Evolutionary conservation across 1,140 invertebrate genomes (phyloP), one percentile per base, ranked within the genome.

Genomic region (Druon quercuslanigerum): DNA sequence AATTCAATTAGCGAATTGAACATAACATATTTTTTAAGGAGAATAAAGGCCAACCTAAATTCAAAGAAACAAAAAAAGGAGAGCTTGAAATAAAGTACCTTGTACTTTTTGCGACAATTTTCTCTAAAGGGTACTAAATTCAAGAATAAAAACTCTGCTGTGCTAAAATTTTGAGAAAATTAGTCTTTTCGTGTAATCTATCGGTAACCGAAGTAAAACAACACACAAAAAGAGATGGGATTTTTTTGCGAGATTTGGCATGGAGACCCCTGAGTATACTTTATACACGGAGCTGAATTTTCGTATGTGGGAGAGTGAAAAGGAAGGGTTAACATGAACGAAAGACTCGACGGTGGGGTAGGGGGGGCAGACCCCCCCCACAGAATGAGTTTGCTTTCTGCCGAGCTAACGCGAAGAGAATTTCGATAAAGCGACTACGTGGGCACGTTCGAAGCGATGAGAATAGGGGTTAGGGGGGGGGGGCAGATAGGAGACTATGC

Each of bases 341-440:
- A 66, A 66, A 33, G 40, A 40, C 14, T 13, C 20, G 33, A 16
- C 8, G 60, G 33, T 4, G 17, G 54, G 57, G 1, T 20, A 33
- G 78, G 80, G 79, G 77, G 80, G 79, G 76, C 76, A 79, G 60
- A 82, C 80, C 82, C 75, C 83, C 80, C 83, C 57, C n/a, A n/a
- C n/a, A 84, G 79, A 82, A 84, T 79, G 80, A 80, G 80, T 82
- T 84, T 81, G 80, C 83, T 82, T 84, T 82, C 80, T 79, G 76
- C 76, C 83, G 76, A 82, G 83, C 80, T 80, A 82, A 82, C 80
- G 77, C 79, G 81, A 76, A 72, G 79, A 79, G 80, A 84, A 84
- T 84, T 81, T 82, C 77, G 83, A 84, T 81, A 79, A 82, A 82
- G 79, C 76, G 74, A 77, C 79, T 82, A 76, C 52, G 79, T 78